Percentiles rank a stretch among this genome's conserved stretches.
Conservation (phyloP, 2,888 invertebrate species). For the Apodemia zela region DNA sequence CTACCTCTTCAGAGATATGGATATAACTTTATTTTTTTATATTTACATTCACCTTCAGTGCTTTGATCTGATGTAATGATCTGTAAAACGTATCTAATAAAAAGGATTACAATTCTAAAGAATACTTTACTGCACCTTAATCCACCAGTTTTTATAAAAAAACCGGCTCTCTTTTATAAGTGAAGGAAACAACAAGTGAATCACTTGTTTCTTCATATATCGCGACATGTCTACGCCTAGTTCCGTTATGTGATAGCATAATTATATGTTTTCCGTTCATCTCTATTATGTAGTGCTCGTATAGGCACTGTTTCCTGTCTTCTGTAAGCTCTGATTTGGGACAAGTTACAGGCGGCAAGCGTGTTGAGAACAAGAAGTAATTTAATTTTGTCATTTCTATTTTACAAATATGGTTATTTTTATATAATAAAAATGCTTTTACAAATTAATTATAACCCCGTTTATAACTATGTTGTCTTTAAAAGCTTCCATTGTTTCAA, state of each 20-base stretch:
- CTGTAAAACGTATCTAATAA: too few species aligned
- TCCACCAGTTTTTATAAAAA: conserved; percentile 22
- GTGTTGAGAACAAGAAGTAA: background rate
- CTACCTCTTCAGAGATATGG: too few species aligned
- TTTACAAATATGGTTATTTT: too few species aligned
- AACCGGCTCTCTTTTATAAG: conserved; percentile 33
- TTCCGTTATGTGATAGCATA: conserved; percentile 63
- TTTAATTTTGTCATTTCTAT: background rate
- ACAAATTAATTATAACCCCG: too few species aligned
- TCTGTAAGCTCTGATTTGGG: conserved; percentile 42
- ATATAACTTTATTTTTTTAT: background rate
- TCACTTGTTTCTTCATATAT: conserved; percentile 48
- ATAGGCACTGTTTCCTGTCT: conserved; percentile 64
- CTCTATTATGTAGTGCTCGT: conserved; percentile 61
- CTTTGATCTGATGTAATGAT: too few species aligned
- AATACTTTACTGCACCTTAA: background rate
- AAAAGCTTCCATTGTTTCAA: background rate
- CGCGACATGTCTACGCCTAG: conserved; percentile 41
- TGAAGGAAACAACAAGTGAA: conserved; percentile 62
- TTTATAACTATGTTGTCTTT: too few species aligned
- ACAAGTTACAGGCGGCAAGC: conserved; percentile 33
- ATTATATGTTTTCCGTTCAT: conserved; percentile 71
- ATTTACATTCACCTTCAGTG: too few species aligned
- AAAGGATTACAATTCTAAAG: background rate
- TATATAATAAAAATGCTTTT: too few species aligned